These are phyloP conservation scores for Euplagia quadripunctaria DNA, from an alignment of 2,888 invertebrate genomes.

Conservation along the genomic window DNA sequence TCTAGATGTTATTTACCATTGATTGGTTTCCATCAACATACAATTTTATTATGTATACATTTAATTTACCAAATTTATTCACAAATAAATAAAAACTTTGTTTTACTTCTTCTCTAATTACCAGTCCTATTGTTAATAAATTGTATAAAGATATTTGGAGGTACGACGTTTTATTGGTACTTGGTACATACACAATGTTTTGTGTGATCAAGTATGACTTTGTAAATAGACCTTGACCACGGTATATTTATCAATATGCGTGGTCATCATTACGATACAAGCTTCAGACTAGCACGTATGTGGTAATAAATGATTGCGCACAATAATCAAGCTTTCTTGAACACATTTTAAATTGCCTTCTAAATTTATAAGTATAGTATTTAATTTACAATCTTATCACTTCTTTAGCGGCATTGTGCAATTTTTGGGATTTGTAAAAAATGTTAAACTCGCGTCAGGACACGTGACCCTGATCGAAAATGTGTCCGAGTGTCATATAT, in stretches of 20 bases:
- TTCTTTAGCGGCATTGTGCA: no score
- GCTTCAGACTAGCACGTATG: neutral
- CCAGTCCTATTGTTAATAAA: neutral
- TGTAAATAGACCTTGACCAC: neutral
- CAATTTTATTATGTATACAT: no score
- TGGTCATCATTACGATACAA: neutral
- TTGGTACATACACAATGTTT: neutral
- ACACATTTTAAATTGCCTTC: neutral
- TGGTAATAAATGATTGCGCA: neutral
- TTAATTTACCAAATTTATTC: no score
- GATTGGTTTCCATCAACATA: no score
- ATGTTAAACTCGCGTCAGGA: no score
- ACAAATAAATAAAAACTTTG: no score
- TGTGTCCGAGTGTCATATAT: no score
- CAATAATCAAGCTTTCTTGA: neutral
- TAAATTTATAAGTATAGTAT: neutral
- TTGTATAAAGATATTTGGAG: neutral
- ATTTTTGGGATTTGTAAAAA: no score
- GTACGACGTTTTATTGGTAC: neutral
- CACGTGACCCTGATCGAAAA: no score
- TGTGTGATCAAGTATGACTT: neutral
- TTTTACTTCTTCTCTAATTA: neutral
- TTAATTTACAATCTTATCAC: neutral
- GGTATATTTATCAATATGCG: neutral
- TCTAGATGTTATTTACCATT: no score